Conservation (phyloP, 2,113 vertebrate genomes). For the Vidua chalybeata region DNA sequence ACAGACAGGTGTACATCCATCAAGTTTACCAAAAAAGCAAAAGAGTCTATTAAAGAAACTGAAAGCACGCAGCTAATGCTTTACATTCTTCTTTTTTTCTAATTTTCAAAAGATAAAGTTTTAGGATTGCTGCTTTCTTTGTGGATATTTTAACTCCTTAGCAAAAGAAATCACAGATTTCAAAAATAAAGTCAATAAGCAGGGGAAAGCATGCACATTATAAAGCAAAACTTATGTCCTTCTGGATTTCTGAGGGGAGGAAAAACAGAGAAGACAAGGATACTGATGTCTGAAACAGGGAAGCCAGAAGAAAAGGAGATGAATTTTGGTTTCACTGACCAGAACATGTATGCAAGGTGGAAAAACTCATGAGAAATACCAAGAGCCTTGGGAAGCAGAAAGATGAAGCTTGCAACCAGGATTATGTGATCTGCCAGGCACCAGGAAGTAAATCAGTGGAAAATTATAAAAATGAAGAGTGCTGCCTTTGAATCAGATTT, state of each 20-base stretch:
- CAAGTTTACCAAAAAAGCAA: background rate
- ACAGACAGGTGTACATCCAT: background rate
- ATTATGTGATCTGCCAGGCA: background rate
- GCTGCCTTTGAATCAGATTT: background rate
- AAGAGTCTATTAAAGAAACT: background rate
- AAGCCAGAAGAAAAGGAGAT: background rate
- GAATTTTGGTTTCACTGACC: background rate
- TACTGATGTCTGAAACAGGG: background rate
- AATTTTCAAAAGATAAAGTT: background rate
- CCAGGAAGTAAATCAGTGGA: background rate
- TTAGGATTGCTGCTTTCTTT: background rate
- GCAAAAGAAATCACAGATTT: background rate
- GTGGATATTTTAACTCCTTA: background rate
- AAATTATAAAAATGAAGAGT: background rate
- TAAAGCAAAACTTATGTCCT: background rate
- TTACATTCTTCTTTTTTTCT: background rate
- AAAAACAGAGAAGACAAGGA: background rate
- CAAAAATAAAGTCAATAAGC: background rate
- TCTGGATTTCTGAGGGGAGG: background rate
- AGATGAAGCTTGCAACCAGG: background rate
- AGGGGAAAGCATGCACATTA: background rate
- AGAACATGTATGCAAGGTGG: background rate
- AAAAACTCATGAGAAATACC: background rate
- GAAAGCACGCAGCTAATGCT: background rate
- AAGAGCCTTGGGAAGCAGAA: background rate